Base-by-base conservation (phyloP, 2,888 invertebrate genomes). In the Selenia dentaria region DNA sequence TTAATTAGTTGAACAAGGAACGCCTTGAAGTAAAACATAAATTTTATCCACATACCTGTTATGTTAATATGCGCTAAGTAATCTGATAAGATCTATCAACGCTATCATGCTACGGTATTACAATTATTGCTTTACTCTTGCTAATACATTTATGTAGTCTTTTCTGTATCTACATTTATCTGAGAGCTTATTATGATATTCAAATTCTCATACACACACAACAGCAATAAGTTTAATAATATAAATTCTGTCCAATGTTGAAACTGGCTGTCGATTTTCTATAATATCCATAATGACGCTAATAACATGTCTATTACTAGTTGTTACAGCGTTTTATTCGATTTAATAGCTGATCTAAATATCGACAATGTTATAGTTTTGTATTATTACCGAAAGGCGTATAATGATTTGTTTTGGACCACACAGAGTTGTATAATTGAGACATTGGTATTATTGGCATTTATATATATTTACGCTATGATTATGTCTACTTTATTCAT, bases 391-490 rank as follows among this genome's bases (percentile, higher is more conserved):
- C 60, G 62, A 67, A 63, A 51, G 57, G 64, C 68, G 67, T 76
- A 74, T 86, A 84, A 86, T 85, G 67, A 77, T 66, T 68, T 69
- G 64, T 65, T 60, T 64, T 56, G 64, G 89, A 86, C 89, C 89
- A 87, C 89, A 88, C 89, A 81, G 70, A 62, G 57, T 60, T 62
- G 64, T 60, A 66, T 85, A 84, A 88, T 90, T 85, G 88, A 89
- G 85, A 84, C 82, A 84, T 82, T 73, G 66, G 60, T 70, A 62
- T 74, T 70, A 74, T 80, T 70, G 61, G 69, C 74, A 77, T 78
- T 73, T 49, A 53, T 45, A 62, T 65, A 49, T 54, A 64, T 67
- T 67, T 62, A 72, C 9, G 62, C 66, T 72, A 67, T 72, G 70
- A 76, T 74, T 68, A 67, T 62, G 60, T 58, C 59, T 65, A 36